Percentiles rank a stretch among this genome's conserved stretches.
Evolutionary conservation across 1,140 invertebrate genomes (phyloP).

Genomic region (Mya arenaria): DNA sequence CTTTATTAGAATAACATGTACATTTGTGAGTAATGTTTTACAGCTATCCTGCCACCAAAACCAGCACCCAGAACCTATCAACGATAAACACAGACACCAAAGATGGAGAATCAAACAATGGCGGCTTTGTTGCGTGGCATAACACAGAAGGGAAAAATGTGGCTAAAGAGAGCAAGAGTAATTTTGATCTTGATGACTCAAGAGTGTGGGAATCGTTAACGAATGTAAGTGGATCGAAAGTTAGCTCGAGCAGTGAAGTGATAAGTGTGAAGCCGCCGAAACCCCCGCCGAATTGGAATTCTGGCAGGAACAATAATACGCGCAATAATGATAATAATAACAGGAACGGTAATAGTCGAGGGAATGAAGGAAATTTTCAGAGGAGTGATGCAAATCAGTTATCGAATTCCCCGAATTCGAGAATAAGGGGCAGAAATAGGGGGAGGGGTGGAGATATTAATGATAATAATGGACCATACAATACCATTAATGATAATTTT

Average conservation of each 20-base stretch:
- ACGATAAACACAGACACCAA: too few relatives aligned
- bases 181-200: constrained; percentile 47
- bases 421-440: constrained; percentile 5
- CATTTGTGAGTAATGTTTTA: too few relatives aligned
- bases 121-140: constrained; percentile 47
- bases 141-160: constrained; percentile 35
- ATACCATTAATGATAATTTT: constrained; percentile 39
- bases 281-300: too few relatives aligned
- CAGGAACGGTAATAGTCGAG: neutral
- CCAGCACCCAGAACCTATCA: too few relatives aligned
- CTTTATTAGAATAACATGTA: too few relatives aligned
- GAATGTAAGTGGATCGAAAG: too few relatives aligned
- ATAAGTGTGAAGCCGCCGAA: too few relatives aligned
- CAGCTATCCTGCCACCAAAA: neutral
- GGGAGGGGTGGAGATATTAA: neutral
- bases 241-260: too few relatives aligned
- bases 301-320: too few relatives aligned
- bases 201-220: constrained; percentile 47
- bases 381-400: constrained; percentile 38
- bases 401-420: constrained; percentile 44
- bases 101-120: constrained; percentile 5
- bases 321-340: neutral
- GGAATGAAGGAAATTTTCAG: neutral
- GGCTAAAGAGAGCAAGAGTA: constrained; percentile 20
- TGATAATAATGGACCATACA: constrained; percentile 20